A percentile compares a stretch with the other conserved stretches of the same genome.
These are phyloP conservation scores for Trissonchulus sp. DNA, from an alignment of 2,888 invertebrate genomes.

Conservation along the genomic window DNA sequence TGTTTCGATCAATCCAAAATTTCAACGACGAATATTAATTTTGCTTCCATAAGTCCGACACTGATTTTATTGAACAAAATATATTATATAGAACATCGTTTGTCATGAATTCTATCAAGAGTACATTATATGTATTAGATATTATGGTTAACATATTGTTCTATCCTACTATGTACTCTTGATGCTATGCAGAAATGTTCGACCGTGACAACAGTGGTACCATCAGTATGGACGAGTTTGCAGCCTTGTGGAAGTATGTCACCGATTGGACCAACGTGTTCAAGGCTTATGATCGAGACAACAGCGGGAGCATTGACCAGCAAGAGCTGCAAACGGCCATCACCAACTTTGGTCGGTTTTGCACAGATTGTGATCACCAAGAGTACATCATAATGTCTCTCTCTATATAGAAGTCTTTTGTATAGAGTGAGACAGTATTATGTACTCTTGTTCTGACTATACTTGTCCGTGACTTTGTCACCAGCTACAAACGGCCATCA, in stretches of 20 bases:
- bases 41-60: too few species aligned
- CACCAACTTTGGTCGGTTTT: constrained; percentile 27
- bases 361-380: neutral
- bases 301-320: constrained; percentile 77
- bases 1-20: too few species aligned
- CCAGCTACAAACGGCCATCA: constrained; percentile 68
- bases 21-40: too few species aligned
- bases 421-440: too few species aligned
- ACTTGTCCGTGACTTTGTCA: too few species aligned
- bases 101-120: neutral
- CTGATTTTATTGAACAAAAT: too few species aligned
- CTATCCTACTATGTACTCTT: too few species aligned
- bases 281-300: constrained; percentile 83
- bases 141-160: constrained; percentile 4
- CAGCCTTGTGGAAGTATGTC: constrained; percentile 92
- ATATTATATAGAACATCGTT: too few species aligned
- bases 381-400: too few species aligned
- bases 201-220: constrained; percentile 80
- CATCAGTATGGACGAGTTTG: constrained; percentile 89
- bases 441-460: too few species aligned
- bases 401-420: too few species aligned
- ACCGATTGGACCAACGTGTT: constrained; percentile 97
- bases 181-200: constrained; percentile 63
- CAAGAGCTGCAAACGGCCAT: constrained; percentile 70
- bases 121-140: neutral